Conservation (phyloP, 2,797 vertebrate species). For the Rhadinocentrus ornatus region DNA sequence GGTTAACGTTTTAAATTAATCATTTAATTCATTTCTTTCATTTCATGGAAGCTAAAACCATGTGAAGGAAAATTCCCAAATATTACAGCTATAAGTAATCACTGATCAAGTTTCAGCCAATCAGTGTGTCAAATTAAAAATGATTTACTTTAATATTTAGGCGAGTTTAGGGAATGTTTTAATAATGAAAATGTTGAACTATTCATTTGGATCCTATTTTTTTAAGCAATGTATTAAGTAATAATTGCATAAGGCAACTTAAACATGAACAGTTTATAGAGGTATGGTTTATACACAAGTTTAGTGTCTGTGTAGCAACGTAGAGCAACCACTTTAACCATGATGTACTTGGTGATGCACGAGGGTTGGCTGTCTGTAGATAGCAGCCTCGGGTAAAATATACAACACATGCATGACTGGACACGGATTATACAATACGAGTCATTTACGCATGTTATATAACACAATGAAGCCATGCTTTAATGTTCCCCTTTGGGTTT, state of each 20-base stretch:
- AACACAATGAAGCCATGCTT: constrained; percentile 22
- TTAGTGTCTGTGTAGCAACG: not conserved
- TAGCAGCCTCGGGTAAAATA: constrained; percentile 19
- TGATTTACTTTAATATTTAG: not conserved
- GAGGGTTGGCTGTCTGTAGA: constrained; percentile 6
- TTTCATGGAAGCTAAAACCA: not conserved
- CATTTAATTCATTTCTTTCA: not conserved
- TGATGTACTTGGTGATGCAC: not conserved
- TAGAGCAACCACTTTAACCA: not conserved
- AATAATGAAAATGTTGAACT: not conserved
- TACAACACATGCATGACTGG: constrained; percentile 18
- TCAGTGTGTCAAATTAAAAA: not conserved
- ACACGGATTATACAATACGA: constrained; percentile 13
- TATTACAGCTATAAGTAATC: not conserved
- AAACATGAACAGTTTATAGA: not conserved
- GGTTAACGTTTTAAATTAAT: not conserved
- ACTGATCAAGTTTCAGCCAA: not conserved
- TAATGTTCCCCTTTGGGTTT: constrained; percentile 12
- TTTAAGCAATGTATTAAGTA: not conserved
- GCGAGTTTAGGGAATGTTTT: not conserved
- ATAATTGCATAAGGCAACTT: not conserved
- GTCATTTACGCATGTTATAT: constrained; percentile 16
- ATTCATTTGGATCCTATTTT: not conserved
- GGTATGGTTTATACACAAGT: not conserved
- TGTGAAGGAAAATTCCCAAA: not conserved